A percentile compares a stretch with the other conserved stretches of the same genome.
Evolutionary conservation across 2,888 invertebrate species (phyloP).

Genomic region (Drosophila algonquin): DNA sequence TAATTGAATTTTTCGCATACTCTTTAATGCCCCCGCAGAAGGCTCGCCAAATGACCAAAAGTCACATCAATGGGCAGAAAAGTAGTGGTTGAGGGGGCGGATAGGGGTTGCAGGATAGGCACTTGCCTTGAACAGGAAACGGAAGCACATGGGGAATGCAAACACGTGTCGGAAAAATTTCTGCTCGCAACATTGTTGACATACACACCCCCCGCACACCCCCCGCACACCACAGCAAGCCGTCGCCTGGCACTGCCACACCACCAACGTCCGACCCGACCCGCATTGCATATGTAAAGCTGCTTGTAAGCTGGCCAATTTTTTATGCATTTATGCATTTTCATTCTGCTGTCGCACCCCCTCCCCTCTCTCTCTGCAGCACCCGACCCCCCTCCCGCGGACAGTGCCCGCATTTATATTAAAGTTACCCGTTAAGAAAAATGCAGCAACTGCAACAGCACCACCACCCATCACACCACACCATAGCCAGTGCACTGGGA

Average conservation of each 20-base stretch:
- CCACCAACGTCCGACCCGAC: neutral
- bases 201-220: slow-evolving; percentile 30
- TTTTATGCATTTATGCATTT: slow-evolving; percentile 79
- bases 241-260: slow-evolving; percentile 1
- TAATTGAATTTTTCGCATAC: slow-evolving; percentile 25
- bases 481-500: neutral
- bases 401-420: slow-evolving; percentile 42
- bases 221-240: slow-evolving; percentile 7
- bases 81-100: neutral
- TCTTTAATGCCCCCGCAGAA: neutral
- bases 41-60: slow-evolving; percentile 9
- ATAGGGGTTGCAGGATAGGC: neutral
- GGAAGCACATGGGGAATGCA: slow-evolving; percentile 67
- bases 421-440: slow-evolving; percentile 65
- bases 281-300: slow-evolving; percentile 74
- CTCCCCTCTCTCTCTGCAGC: neutral
- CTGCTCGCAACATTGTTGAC: slow-evolving; percentile 70
- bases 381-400: neutral
- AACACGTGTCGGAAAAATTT: slow-evolving; percentile 75
- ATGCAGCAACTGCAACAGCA: slow-evolving; percentile 39
- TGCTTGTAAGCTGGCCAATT: slow-evolving; percentile 76
- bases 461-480: neutral
- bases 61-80: slow-evolving; percentile 28
- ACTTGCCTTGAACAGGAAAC: slow-evolving; percentile 53
- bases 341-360: slow-evolving; percentile 14